Evolutionary conservation across 2,113 vertebrate species (phyloP).

Genomic region (Osmerus mordax): DNA sequence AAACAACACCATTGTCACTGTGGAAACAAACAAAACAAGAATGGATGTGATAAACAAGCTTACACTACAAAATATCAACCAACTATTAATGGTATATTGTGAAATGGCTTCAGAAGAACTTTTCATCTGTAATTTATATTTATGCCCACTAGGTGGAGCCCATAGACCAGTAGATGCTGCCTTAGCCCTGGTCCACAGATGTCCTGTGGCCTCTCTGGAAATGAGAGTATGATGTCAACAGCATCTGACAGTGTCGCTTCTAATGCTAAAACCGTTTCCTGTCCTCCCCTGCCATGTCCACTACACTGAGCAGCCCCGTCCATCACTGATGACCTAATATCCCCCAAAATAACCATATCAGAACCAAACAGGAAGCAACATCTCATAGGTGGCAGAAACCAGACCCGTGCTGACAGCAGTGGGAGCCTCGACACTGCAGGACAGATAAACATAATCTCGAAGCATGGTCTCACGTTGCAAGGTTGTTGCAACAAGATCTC

Average conservation of each 20-base stretch:
- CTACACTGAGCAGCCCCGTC: slow-evolving; percentile 45
- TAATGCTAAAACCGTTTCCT: slow-evolving; percentile 52
- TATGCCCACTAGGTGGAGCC: slow-evolving; percentile 47
- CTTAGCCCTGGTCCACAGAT: neutral
- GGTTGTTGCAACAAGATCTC: too few species aligned
- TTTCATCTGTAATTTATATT: neutral
- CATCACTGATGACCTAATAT: slow-evolving; percentile 50
- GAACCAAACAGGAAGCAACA: slow-evolving; percentile 40
- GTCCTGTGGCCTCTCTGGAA: neutral
- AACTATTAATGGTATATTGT: too few species aligned
- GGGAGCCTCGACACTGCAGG: neutral
- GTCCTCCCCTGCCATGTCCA: slow-evolving; percentile 50
- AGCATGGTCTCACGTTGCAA: too few species aligned
- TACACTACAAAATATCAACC: too few species aligned
- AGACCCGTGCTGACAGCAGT: neutral
- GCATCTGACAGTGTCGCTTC: slow-evolving; percentile 45
- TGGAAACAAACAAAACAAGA: slow-evolving; percentile 4
- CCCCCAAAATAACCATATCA: slow-evolving; percentile 33
- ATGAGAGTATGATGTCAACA: slow-evolving; percentile 19
- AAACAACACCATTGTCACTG: slow-evolving; percentile 77
- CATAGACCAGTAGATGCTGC: slow-evolving; percentile 16
- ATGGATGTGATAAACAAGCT: neutral
- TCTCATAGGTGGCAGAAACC: slow-evolving; percentile 50
- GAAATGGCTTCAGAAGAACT: neutral
- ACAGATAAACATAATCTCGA: neutral